A percentile compares a stretch with the other conserved stretches of the same genome.
Conservation (phyloP, 2,888 invertebrate species). For the Griposia aprilina region DNA sequence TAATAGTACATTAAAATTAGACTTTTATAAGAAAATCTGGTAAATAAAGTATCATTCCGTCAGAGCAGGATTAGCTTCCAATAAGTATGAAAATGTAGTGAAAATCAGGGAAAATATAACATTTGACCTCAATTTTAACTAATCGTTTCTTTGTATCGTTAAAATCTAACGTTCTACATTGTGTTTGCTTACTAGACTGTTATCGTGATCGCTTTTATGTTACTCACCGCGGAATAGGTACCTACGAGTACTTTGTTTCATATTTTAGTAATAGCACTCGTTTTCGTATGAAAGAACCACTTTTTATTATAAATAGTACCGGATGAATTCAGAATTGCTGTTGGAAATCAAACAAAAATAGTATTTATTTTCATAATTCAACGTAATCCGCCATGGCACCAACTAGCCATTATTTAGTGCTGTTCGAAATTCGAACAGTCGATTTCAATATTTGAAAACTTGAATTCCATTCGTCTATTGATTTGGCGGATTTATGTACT, state of each 20-base stretch:
- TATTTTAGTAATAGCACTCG: not conserved
- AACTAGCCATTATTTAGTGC: not conserved
- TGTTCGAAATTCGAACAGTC: not conserved
- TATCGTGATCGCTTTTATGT: constrained; percentile 48
- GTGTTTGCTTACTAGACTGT: constrained; percentile 42
- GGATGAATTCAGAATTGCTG: too few species aligned
- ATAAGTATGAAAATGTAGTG: not conserved
- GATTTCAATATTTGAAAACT: constrained; percentile 28
- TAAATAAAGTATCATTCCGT: constrained; percentile 12
- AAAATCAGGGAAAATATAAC: constrained; percentile 29
- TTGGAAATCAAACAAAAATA: not conserved
- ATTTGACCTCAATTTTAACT: constrained; percentile 41
- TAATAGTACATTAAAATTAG: constrained; percentile 56
- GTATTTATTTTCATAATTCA: not conserved
- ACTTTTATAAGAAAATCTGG: constrained; percentile 2
- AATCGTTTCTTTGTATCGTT: constrained; percentile 34
- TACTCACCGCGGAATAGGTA: constrained; percentile 30
- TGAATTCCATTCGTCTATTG: constrained; percentile 35
- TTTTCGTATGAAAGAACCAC: constrained; percentile 3
- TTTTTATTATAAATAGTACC: not conserved
- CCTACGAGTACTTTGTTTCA: constrained; percentile 9
- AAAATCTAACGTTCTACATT: constrained; percentile 33
- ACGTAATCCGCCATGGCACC: not conserved
- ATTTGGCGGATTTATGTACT: constrained; percentile 25
- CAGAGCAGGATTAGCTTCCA: not conserved